phyloP scores from a whole-genome alignment of 2,888 invertebrate genomes.

The Hipparchia semele region DNA sequence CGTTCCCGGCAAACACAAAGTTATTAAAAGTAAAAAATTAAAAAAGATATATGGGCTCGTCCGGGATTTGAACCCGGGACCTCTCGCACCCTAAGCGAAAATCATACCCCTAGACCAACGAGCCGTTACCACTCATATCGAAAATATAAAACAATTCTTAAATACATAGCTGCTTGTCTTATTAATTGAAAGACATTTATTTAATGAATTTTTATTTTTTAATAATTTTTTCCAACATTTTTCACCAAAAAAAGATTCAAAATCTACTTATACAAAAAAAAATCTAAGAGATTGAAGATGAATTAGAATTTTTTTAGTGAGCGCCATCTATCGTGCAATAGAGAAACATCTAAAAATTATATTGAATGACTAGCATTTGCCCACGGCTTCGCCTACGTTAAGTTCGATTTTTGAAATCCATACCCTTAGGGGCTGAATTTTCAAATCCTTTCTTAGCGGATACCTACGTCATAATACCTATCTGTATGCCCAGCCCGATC shows the following conservation, averaged over 20 bases:
- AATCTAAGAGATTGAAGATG: not conserved
- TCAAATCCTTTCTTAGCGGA: too few species aligned
- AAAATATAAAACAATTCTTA: not conserved
- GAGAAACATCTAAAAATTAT: not conserved
- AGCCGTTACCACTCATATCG: slow-evolving; percentile 54
- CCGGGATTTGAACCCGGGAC: slow-evolving; percentile 85
- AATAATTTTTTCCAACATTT: not conserved
- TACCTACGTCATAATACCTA: too few species aligned
- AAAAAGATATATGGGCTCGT: slow-evolving; percentile 71
- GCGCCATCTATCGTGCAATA: slow-evolving; percentile 12
- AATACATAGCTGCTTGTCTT: too few species aligned
- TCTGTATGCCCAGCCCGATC: too few species aligned
- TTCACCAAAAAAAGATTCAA: too few species aligned
- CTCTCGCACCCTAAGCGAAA: slow-evolving; percentile 84
- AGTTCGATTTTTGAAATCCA: too few species aligned
- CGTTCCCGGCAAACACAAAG: too few species aligned
- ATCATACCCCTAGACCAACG: slow-evolving; percentile 85
- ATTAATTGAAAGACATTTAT: not conserved
- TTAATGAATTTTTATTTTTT: not conserved
- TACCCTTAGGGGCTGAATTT: too few species aligned
- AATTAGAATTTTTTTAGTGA: not conserved
- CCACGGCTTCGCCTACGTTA: too few species aligned
- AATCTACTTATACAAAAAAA: too few species aligned
- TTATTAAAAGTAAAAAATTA: slow-evolving; percentile 12
- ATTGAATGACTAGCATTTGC: not conserved